Evolutionary conservation across 2,797 vertebrate genomes (phyloP).

Genomic region (Nasua narica): DNA sequence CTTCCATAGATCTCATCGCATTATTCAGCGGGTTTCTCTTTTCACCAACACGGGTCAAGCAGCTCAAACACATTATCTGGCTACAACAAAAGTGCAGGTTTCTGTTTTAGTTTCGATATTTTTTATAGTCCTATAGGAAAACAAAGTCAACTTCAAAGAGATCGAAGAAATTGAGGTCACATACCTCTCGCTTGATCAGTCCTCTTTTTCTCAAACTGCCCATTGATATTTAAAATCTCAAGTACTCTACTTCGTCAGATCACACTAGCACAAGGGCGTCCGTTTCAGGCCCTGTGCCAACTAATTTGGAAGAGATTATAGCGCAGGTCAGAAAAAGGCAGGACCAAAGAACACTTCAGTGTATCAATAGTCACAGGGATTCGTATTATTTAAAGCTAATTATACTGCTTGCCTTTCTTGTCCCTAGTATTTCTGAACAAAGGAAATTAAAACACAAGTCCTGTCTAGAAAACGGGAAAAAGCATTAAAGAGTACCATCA

Average conservation of each 20-base stretch:
- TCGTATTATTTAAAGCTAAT: not conserved
- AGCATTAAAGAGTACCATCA: not conserved
- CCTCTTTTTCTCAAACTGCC: not conserved
- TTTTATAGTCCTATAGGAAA: not conserved
- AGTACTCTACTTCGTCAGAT: not conserved
- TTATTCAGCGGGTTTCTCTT: not conserved
- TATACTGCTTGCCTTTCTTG: not conserved
- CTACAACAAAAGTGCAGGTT: not conserved
- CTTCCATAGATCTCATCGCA: not conserved
- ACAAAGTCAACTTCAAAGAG: not conserved
- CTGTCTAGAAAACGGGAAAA: not conserved
- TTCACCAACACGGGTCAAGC: not conserved
- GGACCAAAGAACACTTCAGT: not conserved
- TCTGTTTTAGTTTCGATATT: not conserved
- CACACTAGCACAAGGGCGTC: not conserved
- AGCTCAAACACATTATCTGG: not conserved
- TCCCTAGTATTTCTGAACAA: not conserved
- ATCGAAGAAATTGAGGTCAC: not conserved
- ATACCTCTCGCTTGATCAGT: not conserved
- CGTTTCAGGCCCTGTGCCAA: not conserved
- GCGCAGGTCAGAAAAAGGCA: not conserved
- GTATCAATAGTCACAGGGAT: not conserved
- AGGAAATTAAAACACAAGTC: not conserved
- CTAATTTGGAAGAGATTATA: not conserved
- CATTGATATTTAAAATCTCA: slow-evolving; percentile 41